Conservation (phyloP, 2,113 vertebrate genomes). For the Nycticebus coucang region DNA sequence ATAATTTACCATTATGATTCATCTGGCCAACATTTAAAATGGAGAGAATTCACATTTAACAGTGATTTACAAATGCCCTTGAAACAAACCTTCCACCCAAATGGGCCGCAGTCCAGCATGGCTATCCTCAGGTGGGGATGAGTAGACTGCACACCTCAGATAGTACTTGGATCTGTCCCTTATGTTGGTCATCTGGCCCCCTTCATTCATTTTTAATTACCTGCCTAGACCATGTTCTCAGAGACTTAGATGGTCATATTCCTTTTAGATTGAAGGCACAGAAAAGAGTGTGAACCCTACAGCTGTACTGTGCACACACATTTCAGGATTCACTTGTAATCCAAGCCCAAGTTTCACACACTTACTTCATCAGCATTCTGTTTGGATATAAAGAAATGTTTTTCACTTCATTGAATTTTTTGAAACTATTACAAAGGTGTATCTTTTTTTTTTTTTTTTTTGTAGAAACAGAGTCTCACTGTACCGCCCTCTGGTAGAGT, state of each 20-base stretch:
- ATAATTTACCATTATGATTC: neutral
- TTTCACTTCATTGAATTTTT: neutral
- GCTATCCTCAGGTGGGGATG: neutral
- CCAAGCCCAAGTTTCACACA: neutral
- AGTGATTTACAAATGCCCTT: neutral
- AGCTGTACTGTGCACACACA: neutral
- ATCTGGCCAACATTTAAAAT: neutral
- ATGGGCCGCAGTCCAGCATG: neutral
- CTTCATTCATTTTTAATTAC: slow-evolving; percentile 2
- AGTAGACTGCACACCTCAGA: neutral
- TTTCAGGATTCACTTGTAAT: neutral
- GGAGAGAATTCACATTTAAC: neutral
- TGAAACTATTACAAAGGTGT: neutral
- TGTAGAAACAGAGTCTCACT: too few relatives aligned
- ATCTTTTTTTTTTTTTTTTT: too few relatives aligned
- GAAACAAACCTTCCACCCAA: neutral
- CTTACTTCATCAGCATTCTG: neutral
- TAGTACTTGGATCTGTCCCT: neutral
- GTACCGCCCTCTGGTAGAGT: too few relatives aligned
- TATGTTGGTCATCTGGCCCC: neutral
- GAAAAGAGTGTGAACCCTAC: neutral
- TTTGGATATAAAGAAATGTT: neutral
- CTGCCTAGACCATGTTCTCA: neutral
- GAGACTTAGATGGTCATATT: neutral
- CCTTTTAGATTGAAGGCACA: neutral